Evolutionary conservation across 37 sponge, comb jelly and placozoan genomes (phyloP).

Genomic region (Diacarnus erythraeanus): DNA sequence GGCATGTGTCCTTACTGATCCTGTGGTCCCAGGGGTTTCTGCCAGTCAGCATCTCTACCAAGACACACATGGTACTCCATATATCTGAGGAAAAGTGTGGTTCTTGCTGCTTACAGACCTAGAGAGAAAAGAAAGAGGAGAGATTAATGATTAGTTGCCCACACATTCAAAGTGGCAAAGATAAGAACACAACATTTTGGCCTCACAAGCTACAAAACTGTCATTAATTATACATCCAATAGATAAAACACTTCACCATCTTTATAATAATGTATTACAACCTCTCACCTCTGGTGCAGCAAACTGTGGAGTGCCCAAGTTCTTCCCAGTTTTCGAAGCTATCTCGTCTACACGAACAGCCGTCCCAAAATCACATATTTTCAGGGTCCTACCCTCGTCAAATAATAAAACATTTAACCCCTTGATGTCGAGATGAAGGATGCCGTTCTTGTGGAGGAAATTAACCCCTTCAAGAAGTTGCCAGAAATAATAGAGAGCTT

Average conservation of each 20-base stretch:
- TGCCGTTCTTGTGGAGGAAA: constrained; percentile 23
- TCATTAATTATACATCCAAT: not conserved
- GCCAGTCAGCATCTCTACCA: constrained; percentile 52
- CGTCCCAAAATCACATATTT: constrained; percentile 57
- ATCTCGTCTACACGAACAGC: constrained; percentile 28
- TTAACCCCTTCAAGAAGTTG: constrained; percentile 50
- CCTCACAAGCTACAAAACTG: not conserved
- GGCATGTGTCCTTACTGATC: not conserved
- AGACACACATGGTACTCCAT: constrained; percentile 48
- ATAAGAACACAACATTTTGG: not conserved
- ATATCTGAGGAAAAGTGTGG: constrained; percentile 44
- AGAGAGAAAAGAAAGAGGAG: not conserved
- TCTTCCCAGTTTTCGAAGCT: not conserved
- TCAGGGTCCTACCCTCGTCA: constrained; percentile 41
- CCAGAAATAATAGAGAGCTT: constrained; percentile 43
- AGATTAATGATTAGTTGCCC: not conserved
- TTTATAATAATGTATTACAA: not conserved
- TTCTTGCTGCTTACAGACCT: not conserved
- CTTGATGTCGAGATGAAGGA: constrained; percentile 55
- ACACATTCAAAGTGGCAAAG: not conserved
- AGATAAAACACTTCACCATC: not conserved
- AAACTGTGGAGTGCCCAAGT: constrained; percentile 43
- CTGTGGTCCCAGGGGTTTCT: constrained; percentile 13
- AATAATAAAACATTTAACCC: constrained; percentile 45
- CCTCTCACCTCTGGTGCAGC: constrained; percentile 54